These are phyloP conservation scores for Caenorhabditis inopinata DNA, from an alignment of 1,140 invertebrate species.

Conservation along the genomic window DNA sequence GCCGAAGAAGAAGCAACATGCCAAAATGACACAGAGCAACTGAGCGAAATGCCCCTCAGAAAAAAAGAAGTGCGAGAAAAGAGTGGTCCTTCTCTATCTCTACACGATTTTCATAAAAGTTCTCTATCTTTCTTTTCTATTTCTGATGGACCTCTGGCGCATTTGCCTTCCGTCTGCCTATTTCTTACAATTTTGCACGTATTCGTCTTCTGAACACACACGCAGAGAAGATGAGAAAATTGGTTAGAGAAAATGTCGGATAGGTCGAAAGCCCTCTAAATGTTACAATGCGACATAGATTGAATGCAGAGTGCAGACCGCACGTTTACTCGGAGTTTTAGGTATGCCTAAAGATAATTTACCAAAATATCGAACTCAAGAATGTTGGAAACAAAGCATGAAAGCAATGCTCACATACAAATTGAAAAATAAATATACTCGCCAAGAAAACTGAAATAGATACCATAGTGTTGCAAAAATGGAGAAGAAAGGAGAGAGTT, in stretches of 20 bases:
- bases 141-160: constrained; percentile 21
- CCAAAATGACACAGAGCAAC: not conserved
- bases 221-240: constrained; percentile 24
- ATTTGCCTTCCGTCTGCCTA: not conserved
- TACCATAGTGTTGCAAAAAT: not conserved
- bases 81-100: not conserved
- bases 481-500: not conserved
- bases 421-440: too few species aligned
- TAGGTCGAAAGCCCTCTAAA: not conserved
- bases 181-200: constrained; percentile 23
- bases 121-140: not conserved
- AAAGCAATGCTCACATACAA: too few species aligned
- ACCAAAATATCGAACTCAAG: too few species aligned
- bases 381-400: too few species aligned
- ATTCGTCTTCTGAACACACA: constrained; percentile 30
- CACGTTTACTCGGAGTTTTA: not conserved
- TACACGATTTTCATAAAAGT: constrained; percentile 25
- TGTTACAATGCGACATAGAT: not conserved
- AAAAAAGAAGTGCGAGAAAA: not conserved
- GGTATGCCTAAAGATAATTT: too few species aligned
- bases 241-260: not conserved
- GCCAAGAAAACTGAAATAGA: too few species aligned
- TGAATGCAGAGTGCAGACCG: not conserved
- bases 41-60: not conserved
- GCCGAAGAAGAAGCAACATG: not conserved